Base-by-base conservation (phyloP, 2,113 vertebrate genomes). In the Colius striatus region DNA sequence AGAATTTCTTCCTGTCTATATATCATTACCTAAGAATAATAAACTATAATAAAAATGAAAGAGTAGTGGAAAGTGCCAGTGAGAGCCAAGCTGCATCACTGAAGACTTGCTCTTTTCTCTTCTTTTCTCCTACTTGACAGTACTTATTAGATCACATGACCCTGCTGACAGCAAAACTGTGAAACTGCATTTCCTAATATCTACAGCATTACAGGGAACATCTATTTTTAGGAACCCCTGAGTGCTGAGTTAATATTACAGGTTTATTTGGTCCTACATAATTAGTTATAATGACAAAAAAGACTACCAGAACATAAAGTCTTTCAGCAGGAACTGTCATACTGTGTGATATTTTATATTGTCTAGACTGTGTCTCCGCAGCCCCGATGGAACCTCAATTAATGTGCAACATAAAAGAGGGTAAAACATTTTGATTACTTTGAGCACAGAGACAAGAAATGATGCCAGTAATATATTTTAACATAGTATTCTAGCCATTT, bases 261-360 rank as follows among this genome's bases (percentile, higher is more conserved):
- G 74, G 36, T 81, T 94, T 88, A 80, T 94, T 84, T 88, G 74
- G 74, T 87, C 70, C 65, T 91, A 62, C 55, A 60, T 94, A 93
- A 97, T 95, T 95, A 94, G 93, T 96, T 90, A 79, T 95, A 95
- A 95, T 95, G 94, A 97, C 90, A 94, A 93, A 95, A 96, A 95
- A 71, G 75, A 86, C 84, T 90, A 85, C 20, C 26, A 74, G 93
- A 91, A 92, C 78, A 87, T 91, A 85, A 89, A 87, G 75, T 22
- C 84, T 92, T 95, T 55, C 75, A 96, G 87, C 91, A 96, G 91
- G 90, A 84, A 80, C 55, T 95, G 94, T 91, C 93, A 90, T 77
- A 89, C 78, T 83, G 38, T 26, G 11, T 70, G 32, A 12, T 91
- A 72, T 85, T 96, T 95, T 94, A 95, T 88, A 63, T 66, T 86